Base-by-base conservation (phyloP, 2,797 vertebrate species). In the Schizopygopsis malacanthus region DNA sequence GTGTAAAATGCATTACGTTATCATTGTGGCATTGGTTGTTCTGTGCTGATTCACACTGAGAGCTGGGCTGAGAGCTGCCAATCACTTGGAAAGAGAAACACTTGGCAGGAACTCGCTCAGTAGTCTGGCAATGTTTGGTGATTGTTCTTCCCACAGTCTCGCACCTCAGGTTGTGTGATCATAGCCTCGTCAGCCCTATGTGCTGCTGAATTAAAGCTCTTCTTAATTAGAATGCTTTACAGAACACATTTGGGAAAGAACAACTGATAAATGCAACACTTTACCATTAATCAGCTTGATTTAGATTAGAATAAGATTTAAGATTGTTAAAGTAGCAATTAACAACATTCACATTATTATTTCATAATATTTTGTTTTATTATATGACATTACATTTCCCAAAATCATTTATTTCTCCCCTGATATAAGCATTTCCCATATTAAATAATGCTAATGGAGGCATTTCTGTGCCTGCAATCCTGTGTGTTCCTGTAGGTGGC, bases 81-180 rank as follows among this genome's bases (percentile, higher is more conserved):
- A 47, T 83, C 56, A 83, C 28, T 65, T 10, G 41, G 12, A 16
- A 50, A 70, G 54, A 63, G n/a, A 72, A 70, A 56, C 50, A 43
- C 69, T 82, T 82, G 69, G 69, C 81, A 56, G 70, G 22, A 63
- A 16, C 52, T 82, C 4, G 6, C 69, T 82, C 52, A 13, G 39
- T 43, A 59, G 61, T 82, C 39, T 83, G 54, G 11, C 15, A 3
- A 22, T 18, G 18, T 43, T 83, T 67, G 45, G 10, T 25, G 15
- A 61, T 73, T 59, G 25, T 83, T 75, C 71, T 73, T 75, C 71
- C 52, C 69, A 61, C 50, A 61, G 56, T 83, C 81, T 75, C 37
- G 50, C 81, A 59, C 81, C 52, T 59, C 69, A 61, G 69, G n/a
- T 25, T 72, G 65, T 82, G 50, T 82, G 80, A 41, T 56, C 37